Base-by-base conservation (phyloP, 2,113 vertebrate species). In the Eudyptes chrysolophus region DNA sequence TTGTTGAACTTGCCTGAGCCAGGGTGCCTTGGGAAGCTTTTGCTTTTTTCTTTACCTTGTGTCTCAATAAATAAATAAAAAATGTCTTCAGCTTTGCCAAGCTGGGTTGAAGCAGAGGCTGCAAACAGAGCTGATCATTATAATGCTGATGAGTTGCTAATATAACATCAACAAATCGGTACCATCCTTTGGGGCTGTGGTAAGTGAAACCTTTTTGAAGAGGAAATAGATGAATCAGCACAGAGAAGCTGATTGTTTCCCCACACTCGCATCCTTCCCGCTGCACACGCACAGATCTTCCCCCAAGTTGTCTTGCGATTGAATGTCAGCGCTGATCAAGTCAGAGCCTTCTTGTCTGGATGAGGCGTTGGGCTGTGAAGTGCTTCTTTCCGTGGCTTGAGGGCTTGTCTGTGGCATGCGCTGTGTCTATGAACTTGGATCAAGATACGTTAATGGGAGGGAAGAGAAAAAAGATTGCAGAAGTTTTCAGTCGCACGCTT, bases 371-470 rank as follows among this genome's bases (percentile, higher is more conserved):
- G 29, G 66, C 90, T 79, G 48, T 4, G 34, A 5, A 18, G 10
- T 1, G 72, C 76, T 61, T 1, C 57, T 49, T 58, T 19, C 20
- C 0, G 12, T 8, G 49, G 3, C 69, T 7, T 2, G 29, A 49
- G 77, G 52, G 71, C 76, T 83, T 11, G 5, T 60, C 57, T 4
- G 38, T 18, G 51, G 57, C 32, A 2, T 3, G 24, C 3, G 80
- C 61, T 2, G 60, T 7, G 17, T 9, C 87, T 40, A 1, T 4
- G 27, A 26, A 15, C 77, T 77, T 13, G 62, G 57, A 13, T 44
- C 29, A 1, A 9, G 1, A 1, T 0, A 1, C 11, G 1, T 18
- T 34, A 21, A 8, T 24, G 1, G 0, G 13, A 22, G 62, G 27
- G 55, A 46, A 27, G 52, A 34, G n/a, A 2, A 11, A 5, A 30